Evolutionary conservation across 2,113 vertebrate genomes (phyloP).

Genomic region (Pituophis catenifer): DNA sequence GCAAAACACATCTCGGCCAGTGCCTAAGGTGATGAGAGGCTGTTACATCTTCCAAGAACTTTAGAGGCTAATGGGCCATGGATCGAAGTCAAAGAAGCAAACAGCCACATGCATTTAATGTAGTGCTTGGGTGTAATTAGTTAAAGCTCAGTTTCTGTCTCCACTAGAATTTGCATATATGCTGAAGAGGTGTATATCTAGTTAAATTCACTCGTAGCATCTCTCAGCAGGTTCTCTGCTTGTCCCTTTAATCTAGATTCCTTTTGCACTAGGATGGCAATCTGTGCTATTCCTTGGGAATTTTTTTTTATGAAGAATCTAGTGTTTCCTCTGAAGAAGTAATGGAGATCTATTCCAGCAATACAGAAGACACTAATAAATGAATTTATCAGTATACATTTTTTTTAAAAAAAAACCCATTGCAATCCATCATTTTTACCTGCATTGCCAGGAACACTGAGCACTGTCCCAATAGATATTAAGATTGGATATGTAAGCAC

Average conservation of each 20-base stretch:
- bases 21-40: background rate
- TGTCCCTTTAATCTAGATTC: background rate
- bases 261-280: background rate
- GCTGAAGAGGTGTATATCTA: background rate
- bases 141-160: background rate
- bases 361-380: background rate
- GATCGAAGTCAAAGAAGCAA: background rate
- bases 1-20: background rate
- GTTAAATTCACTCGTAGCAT: background rate
- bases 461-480: conserved; percentile 95
- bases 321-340: background rate
- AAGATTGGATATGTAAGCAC: conserved; percentile 96
- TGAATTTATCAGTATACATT: background rate
- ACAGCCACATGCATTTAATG: too few relatives aligned
- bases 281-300: background rate
- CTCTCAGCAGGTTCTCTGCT: background rate
- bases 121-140: background rate
- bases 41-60: background rate
- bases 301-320: background rate
- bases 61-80: background rate
- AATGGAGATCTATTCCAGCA: background rate
- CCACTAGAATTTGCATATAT: background rate
- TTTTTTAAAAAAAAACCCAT: background rate
- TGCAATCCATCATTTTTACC: conserved; percentile 62
- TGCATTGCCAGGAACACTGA: conserved; percentile 97